Conservation (phyloP, 2,888 invertebrate genomes). For the Stictocephala bisonia region DNA sequence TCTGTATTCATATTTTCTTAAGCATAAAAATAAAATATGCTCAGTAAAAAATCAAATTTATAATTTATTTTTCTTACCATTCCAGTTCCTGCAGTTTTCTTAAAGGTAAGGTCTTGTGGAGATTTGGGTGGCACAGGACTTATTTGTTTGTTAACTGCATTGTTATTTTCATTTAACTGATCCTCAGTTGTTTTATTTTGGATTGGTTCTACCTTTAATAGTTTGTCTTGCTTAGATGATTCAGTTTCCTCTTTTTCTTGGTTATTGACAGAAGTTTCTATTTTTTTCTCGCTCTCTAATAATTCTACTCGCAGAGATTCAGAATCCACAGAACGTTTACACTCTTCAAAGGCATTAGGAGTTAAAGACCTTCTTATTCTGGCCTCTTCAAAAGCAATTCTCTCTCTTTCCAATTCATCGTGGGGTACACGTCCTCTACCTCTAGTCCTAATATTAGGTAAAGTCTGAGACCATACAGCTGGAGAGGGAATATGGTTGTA, state of each 20-base stretch:
- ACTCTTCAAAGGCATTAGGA: conserved; percentile 48
- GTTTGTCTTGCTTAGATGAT: neutral
- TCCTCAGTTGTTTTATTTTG: neutral
- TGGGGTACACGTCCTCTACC: conserved; percentile 70
- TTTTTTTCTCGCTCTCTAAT: neutral
- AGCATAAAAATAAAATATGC: too few species aligned
- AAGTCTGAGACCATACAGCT: conserved; percentile 63
- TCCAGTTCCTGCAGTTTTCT: conserved; percentile 3
- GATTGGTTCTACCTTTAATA: neutral
- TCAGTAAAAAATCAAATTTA: too few species aligned
- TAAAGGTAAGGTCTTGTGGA: conserved; percentile 33
- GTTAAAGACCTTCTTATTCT: conserved; percentile 54
- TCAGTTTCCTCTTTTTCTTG: neutral
- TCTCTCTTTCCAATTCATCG: conserved; percentile 49
- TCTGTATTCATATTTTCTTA: too few species aligned
- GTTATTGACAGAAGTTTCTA: neutral
- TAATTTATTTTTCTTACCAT: conserved; percentile 31
- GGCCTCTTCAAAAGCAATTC: conserved; percentile 35
- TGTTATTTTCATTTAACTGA: neutral
- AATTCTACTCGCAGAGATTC: neutral
- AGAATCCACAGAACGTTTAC: neutral
- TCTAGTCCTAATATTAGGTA: conserved; percentile 69
- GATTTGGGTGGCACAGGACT: conserved; percentile 29
- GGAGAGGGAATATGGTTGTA: conserved; percentile 39
- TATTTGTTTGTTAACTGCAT: neutral